Conservation (phyloP, 2,797 vertebrate species). For the Lepus townsendii region DNA sequence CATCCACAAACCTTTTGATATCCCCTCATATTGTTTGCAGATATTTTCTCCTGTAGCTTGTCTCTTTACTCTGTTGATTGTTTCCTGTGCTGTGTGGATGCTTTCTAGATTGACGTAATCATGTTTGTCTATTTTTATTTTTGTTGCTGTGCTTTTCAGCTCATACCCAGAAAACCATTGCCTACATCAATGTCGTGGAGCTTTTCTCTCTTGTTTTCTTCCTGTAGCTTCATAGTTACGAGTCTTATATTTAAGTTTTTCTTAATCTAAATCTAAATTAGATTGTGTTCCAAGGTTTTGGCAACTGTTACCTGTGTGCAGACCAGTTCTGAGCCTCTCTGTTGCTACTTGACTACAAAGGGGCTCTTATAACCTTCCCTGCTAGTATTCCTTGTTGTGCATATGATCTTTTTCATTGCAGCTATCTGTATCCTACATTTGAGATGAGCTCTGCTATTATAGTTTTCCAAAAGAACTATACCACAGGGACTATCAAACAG, state of each 20-base stretch:
- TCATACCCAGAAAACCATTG: neutral
- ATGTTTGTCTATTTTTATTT: neutral
- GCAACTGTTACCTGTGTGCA: neutral
- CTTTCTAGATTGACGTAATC: neutral
- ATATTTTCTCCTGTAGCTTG: neutral
- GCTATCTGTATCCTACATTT: neutral
- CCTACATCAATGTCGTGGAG: neutral
- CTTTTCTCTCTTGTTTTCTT: neutral
- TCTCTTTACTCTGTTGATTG: neutral
- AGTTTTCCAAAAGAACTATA: neutral
- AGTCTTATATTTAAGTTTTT: neutral
- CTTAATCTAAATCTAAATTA: neutral
- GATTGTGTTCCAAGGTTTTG: slow-evolving; percentile 19
- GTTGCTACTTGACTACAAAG: neutral
- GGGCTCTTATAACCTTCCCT: neutral
- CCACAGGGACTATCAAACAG: neutral
- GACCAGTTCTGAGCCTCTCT: neutral
- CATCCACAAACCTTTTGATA: neutral
- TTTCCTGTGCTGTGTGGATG: neutral
- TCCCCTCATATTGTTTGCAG: neutral
- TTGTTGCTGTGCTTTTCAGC: neutral
- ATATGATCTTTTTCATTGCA: neutral
- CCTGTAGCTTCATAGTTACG: neutral
- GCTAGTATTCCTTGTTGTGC: neutral
- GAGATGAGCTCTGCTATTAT: neutral